phyloP scores from a whole-genome alignment of 64 coral and sea anemone species.

The Montipora sp. region DNA sequence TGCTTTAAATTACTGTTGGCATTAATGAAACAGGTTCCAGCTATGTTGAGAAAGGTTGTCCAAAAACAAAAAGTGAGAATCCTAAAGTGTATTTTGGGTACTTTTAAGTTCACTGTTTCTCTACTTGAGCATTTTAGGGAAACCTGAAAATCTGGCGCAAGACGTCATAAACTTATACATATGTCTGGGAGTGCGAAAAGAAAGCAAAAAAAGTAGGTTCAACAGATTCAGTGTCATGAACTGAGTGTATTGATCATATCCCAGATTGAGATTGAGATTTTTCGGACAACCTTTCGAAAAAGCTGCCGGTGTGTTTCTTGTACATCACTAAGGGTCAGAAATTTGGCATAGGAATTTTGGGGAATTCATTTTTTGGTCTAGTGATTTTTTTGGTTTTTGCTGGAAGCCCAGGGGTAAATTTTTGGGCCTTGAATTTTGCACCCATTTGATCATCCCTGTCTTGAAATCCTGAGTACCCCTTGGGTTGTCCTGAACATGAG shows the following conservation, averaged over 20 bases:
- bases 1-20: too few relatives aligned
- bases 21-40: neutral
- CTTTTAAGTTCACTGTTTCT: neutral
- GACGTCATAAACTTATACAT: neutral
- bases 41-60: slow-evolving; percentile 14
- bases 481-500: too few relatives aligned
- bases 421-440: neutral
- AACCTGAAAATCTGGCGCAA: neutral
- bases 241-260: neutral
- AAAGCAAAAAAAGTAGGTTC: neutral
- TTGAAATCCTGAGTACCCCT: too few relatives aligned
- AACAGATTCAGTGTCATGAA: neutral
- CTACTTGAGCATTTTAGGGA: neutral
- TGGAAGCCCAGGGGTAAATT: too few relatives aligned
- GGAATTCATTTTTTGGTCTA: too few relatives aligned
- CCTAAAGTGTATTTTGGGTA: neutral
- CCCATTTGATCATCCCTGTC: too few relatives aligned
- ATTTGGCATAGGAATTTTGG: too few relatives aligned
- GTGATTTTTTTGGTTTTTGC: too few relatives aligned
- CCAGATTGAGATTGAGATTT: slow-evolving; percentile 1
- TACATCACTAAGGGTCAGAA: too few relatives aligned
- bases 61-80: neutral
- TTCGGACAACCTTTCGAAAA: neutral
- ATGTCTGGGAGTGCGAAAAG: neutral
- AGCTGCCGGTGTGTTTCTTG: neutral